These are phyloP conservation scores for Dinocampus coccinellae DNA, from an alignment of 2,888 invertebrate species.

Conservation along the genomic window DNA sequence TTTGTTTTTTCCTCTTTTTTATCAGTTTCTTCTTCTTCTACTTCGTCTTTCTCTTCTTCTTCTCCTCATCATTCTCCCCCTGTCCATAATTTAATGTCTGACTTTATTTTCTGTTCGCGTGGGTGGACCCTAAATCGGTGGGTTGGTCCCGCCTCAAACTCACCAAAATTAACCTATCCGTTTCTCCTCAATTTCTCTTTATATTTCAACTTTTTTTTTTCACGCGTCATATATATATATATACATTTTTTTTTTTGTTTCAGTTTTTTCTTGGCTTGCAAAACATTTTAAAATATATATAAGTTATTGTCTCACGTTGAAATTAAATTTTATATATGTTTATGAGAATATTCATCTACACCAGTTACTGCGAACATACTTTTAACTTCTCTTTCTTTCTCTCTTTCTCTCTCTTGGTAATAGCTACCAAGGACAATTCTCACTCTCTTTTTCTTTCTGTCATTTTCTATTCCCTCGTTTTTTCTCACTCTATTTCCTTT, in stretches of 20 bases:
- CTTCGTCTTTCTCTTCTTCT: background rate
- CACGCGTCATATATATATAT: background rate
- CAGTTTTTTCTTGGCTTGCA: background rate
- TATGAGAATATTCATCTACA: background rate
- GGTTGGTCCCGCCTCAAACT: constrained; percentile 46
- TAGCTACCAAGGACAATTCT: background rate
- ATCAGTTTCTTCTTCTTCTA: background rate
- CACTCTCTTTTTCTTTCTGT: background rate
- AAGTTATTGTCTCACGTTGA: too few species aligned
- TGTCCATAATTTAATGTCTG: too few species aligned
- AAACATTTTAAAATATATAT: too few species aligned
- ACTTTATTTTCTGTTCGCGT: constrained; percentile 54
- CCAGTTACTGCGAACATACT: background rate
- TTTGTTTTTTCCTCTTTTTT: background rate
- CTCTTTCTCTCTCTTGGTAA: too few species aligned
- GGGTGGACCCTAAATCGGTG: constrained; percentile 60
- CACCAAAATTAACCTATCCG: constrained; percentile 16
- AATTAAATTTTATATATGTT: too few species aligned
- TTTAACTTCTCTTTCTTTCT: background rate
- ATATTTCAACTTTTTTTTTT: background rate
- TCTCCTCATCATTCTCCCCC: too few species aligned
- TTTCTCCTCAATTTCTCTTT: background rate
- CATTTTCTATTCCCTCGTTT: background rate
- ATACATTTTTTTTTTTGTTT: background rate
- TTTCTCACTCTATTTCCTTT: background rate